These are phyloP conservation scores for Polymixis lichenea DNA, from an alignment of 2,888 invertebrate species.

Conservation along the genomic window DNA sequence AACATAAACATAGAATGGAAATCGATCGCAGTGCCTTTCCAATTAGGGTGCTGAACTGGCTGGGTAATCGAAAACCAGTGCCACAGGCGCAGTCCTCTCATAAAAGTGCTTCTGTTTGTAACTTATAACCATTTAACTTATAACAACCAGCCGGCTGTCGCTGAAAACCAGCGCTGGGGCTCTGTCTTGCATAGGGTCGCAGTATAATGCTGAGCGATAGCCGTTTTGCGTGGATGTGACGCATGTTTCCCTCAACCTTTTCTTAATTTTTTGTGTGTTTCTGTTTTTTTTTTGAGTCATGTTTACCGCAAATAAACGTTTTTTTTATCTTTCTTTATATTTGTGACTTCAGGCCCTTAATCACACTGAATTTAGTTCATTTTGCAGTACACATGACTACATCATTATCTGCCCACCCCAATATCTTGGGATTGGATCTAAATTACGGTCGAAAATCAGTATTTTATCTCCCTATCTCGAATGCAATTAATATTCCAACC, in stretches of 20 bases:
- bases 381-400: neutral
- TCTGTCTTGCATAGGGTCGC: too few relatives aligned
- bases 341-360: neutral
- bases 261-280: too few relatives aligned
- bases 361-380: neutral
- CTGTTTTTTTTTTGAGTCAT: too few relatives aligned
- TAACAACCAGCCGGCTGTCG: too few relatives aligned
- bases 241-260: too few relatives aligned
- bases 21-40: neutral
- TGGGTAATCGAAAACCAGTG: neutral
- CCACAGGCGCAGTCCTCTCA: neutral
- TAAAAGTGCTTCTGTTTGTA: neutral
- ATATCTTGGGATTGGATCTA: slow-evolving; percentile 30
- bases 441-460: slow-evolving; percentile 42
- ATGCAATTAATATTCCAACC: slow-evolving; percentile 35
- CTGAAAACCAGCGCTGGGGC: too few relatives aligned
- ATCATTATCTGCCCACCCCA: neutral
- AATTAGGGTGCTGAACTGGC: too few relatives aligned
- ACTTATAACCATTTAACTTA: neutral
- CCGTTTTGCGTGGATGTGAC: too few relatives aligned
- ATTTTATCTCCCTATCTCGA: slow-evolving; percentile 35
- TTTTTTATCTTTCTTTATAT: too few relatives aligned
- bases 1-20: neutral
- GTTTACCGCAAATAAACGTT: too few relatives aligned
- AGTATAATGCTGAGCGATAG: too few relatives aligned